A percentile compares a stretch with the other conserved stretches of the same genome.
These are phyloP conservation scores for Drosophila monieri DNA, from an alignment of 2,888 invertebrate genomes.

Conservation along the genomic window DNA sequence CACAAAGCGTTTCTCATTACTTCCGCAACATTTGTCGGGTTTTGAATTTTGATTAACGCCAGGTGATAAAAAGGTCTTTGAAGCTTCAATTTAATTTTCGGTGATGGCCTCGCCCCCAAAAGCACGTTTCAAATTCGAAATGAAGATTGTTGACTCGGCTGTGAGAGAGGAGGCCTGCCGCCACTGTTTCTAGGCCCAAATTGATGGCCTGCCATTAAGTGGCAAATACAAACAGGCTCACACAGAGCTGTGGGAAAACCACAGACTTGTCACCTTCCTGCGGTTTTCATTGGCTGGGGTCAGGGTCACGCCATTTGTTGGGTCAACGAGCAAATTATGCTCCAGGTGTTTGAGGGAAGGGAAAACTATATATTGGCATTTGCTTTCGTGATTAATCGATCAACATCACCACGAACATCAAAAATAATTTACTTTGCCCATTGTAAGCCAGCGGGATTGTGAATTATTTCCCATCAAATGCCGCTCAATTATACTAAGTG, in stretches of 20 bases:
- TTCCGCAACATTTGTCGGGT: conserved; percentile 52
- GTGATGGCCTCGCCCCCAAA: conserved; percentile 17
- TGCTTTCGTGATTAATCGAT: conserved; percentile 64
- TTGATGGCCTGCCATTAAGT: conserved; percentile 65
- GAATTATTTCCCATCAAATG: conserved; percentile 70
- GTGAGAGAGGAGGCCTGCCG: background rate
- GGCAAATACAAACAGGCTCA: conserved; percentile 29
- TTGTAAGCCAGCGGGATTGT: conserved; percentile 52
- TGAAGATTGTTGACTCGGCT: conserved; percentile 14
- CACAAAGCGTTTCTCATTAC: conserved; percentile 54
- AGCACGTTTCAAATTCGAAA: conserved; percentile 42
- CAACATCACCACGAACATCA: conserved; percentile 62
- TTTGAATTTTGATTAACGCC: conserved; percentile 55
- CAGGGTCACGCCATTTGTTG: conserved; percentile 19
- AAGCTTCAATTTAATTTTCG: conserved; percentile 45
- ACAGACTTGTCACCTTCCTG: conserved; percentile 47
- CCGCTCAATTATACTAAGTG: conserved; percentile 75
- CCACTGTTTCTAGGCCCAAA: conserved; percentile 28
- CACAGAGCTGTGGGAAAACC: conserved; percentile 46
- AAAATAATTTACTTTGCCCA: conserved; percentile 48
- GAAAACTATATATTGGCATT: conserved; percentile 26
- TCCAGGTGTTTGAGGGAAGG: conserved; percentile 4
- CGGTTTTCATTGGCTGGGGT: conserved; percentile 15
- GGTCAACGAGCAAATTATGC: conserved; percentile 7
- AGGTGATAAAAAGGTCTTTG: conserved; percentile 46